phyloP scores from a whole-genome alignment of 1,140 invertebrate species.

The Galleria mellonella region DNA sequence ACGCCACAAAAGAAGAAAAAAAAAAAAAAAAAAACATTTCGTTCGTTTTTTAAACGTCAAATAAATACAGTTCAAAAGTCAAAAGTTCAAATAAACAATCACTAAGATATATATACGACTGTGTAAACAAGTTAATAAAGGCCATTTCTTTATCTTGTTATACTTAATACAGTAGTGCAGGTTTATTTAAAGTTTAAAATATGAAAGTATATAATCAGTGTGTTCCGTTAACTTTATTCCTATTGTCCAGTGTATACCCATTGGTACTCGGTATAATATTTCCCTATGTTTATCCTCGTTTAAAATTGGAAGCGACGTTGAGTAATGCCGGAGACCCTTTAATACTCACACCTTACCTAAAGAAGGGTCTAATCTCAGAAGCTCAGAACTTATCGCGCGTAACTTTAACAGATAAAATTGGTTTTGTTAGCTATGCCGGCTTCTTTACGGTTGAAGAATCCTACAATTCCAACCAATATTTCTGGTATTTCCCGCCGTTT shows the following conservation, averaged over 20 bases:
- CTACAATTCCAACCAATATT: slow-evolving; percentile 82
- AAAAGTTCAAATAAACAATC: no score
- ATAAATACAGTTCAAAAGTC: no score
- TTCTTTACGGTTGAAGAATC: slow-evolving; percentile 82
- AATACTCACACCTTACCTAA: slow-evolving; percentile 79
- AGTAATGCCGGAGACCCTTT: slow-evolving; percentile 77
- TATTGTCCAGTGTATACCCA: slow-evolving; percentile 9
- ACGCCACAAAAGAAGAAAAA: no score
- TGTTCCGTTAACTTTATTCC: background rate
- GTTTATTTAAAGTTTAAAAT: no score
- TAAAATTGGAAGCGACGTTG: slow-evolving; percentile 29
- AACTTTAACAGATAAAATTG: slow-evolving; percentile 33
- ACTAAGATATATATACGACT: no score
- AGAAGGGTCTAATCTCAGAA: slow-evolving; percentile 63
- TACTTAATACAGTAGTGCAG: no score
- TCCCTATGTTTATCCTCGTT: slow-evolving; percentile 44
- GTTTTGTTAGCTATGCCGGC: slow-evolving; percentile 75
- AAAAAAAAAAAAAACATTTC: no score
- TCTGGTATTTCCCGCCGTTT: slow-evolving; percentile 85
- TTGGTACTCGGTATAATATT: slow-evolving; percentile 28
- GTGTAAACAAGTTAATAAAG: no score
- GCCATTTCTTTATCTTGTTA: no score
- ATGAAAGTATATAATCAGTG: no score
- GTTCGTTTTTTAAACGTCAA: no score
- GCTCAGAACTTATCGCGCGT: slow-evolving; percentile 55